These are phyloP conservation scores for Cotesia glomerata DNA, from an alignment of 1,140 invertebrate genomes.

Conservation along the genomic window DNA sequence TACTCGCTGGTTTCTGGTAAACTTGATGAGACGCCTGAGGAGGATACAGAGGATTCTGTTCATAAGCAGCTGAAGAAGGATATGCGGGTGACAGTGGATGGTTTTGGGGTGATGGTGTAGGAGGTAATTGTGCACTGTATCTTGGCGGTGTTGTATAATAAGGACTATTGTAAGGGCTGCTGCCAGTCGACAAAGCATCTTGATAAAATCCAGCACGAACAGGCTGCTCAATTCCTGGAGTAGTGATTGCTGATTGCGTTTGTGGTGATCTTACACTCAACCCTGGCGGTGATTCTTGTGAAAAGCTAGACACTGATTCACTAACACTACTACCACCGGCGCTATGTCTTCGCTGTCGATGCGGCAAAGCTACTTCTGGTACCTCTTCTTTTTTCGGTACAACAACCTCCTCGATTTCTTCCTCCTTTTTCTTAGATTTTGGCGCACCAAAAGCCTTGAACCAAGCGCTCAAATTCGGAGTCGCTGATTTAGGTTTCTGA, in stretches of 20 bases:
- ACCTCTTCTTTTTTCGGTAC: slow-evolving; percentile 48
- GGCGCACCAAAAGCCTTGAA: slow-evolving; percentile 88
- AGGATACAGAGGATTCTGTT: slow-evolving; percentile 50
- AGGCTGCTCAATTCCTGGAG: slow-evolving; percentile 46
- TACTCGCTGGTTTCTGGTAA: slow-evolving; percentile 47
- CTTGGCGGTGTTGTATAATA: slow-evolving; percentile 59
- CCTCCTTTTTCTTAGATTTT: slow-evolving; percentile 65
- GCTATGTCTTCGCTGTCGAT: slow-evolving; percentile 53
- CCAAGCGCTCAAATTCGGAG: slow-evolving; percentile 88
- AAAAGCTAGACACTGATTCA: slow-evolving; percentile 60
- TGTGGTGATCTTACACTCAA: slow-evolving; percentile 53
- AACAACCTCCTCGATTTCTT: slow-evolving; percentile 46
- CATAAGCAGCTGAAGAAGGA: slow-evolving; percentile 51
- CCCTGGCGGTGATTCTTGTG: slow-evolving; percentile 57
- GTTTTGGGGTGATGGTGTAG: slow-evolving; percentile 59
- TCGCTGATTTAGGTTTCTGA: slow-evolving; percentile 65
- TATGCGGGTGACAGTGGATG: slow-evolving; percentile 58
- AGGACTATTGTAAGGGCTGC: slow-evolving; percentile 60
- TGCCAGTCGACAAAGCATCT: slow-evolving; percentile 56
- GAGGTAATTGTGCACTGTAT: slow-evolving; percentile 58
- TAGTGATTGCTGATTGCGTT: slow-evolving; percentile 45
- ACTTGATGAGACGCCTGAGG: slow-evolving; percentile 44
- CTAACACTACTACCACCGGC: slow-evolving; percentile 59
- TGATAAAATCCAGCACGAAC: slow-evolving; percentile 60
- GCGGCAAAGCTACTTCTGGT: slow-evolving; percentile 39